These are phyloP conservation scores for Oeneis ivallda DNA, from an alignment of 2,888 invertebrate genomes.

Conservation along the genomic window DNA sequence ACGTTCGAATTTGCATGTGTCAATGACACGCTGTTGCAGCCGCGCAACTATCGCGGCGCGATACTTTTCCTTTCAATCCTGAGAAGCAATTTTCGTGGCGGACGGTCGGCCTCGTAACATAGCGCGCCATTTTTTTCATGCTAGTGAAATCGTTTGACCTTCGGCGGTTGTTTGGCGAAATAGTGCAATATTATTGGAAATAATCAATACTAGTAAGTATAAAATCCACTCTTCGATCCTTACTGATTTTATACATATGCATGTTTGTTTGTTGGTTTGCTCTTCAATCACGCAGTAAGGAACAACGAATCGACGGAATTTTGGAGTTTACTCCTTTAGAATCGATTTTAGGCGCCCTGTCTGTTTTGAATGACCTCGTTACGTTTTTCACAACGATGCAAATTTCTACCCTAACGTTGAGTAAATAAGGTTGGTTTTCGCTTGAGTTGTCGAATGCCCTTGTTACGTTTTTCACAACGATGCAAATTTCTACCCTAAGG, in stretches of 20 bases:
- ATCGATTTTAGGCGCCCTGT: too few species aligned
- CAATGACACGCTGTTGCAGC: slow-evolving; percentile 75
- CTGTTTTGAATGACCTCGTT: too few species aligned
- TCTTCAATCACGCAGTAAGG: too few species aligned
- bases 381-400: too few species aligned
- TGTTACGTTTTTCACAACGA: too few species aligned
- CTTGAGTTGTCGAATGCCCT: too few species aligned
- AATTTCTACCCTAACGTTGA: too few species aligned
- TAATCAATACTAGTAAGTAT: too few species aligned
- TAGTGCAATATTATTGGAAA: slow-evolving; percentile 3
- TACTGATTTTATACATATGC: neutral
- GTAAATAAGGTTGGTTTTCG: too few species aligned
- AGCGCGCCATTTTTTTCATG: slow-evolving; percentile 43
- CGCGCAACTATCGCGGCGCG: slow-evolving; percentile 51
- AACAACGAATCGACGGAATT: too few species aligned
- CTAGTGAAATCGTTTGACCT: slow-evolving; percentile 50
- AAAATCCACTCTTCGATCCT: neutral
- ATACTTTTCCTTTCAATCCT: slow-evolving; percentile 78
- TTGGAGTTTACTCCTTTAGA: too few species aligned
- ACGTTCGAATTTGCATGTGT: slow-evolving; percentile 79
- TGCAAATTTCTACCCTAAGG: too few species aligned
- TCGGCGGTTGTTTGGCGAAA: slow-evolving; percentile 30
- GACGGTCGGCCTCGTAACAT: slow-evolving; percentile 64
- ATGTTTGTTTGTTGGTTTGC: neutral
- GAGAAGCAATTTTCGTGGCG: slow-evolving; percentile 69